Evolutionary conservation across 2,797 vertebrate genomes (phyloP), one percentile per base, ranked within the genome.

Genomic region (Tenualosa thibaudeaui): DNA sequence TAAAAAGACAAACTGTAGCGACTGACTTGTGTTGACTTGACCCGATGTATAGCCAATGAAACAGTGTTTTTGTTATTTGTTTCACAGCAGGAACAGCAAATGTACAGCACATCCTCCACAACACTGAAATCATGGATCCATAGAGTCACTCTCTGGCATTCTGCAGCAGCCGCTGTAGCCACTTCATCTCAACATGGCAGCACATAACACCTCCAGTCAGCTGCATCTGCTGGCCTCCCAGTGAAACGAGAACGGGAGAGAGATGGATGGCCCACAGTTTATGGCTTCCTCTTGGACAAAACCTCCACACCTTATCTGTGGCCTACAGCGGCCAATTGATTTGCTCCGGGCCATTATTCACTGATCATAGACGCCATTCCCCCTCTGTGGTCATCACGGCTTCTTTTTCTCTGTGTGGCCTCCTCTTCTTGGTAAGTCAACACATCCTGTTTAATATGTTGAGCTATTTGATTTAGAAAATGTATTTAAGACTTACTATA

Each of bases 311-410:
- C 91, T 94, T 94, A 94, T 92, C 93, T 94, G 92, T 92, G 89
- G 91, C 92, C 91, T 65, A 88, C 93, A 92, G 94, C 85, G 91
- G 93, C 94, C 94, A 95, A 94, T 96, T 91, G 95, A 95, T 96
- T 95, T 92, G 93, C 92, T 93, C 91, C 94, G 95, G 93, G 90
- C 94, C 94, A 93, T 95, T 95, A 94, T 92, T 94, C 94, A 91
- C 81, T 81, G 81, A 81, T 37, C 62, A 46, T 13, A 62, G 49
- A 12, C 22, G 37, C 82, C 78, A 26, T 83, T 71, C 53, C 31
- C 68, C 71, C 71, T 75, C 40, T 40, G 54, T 56, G 6, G 1
- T 62, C 58, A 62, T 62, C 58, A 62, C 58, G 58, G 58, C 22
- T 62, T 62, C 22, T 4, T 8, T 8, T 9, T 3, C 56, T 58